Evolutionary conservation across 2,797 vertebrate species (phyloP).

Genomic region (Monodelphis domestica): DNA sequence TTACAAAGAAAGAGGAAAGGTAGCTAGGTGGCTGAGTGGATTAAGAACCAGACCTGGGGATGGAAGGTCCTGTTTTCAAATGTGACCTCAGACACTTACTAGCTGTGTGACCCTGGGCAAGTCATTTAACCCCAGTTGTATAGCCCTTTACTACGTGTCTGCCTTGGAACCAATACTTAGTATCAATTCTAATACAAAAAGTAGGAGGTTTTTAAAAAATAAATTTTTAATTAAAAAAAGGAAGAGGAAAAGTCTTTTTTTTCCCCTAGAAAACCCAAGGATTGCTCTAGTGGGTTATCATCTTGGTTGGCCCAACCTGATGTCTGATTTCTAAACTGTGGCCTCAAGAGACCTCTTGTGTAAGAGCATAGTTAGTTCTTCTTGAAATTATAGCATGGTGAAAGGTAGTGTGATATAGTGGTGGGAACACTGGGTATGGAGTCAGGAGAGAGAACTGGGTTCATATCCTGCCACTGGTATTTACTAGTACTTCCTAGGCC

Average conservation of each 20-base stretch:
- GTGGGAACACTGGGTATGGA: neutral
- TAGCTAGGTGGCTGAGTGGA: too few relatives aligned
- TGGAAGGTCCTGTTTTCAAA: too few relatives aligned
- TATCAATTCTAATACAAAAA: too few relatives aligned
- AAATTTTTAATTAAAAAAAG: too few relatives aligned
- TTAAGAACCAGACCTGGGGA: too few relatives aligned
- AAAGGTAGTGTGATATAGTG: neutral
- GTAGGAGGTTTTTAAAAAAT: too few relatives aligned
- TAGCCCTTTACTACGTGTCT: too few relatives aligned
- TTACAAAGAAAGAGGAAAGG: neutral
- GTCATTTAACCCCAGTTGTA: too few relatives aligned
- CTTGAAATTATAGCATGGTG: neutral
- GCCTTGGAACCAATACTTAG: too few relatives aligned
- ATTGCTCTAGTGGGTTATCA: neutral
- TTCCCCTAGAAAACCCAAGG: neutral
- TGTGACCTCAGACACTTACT: too few relatives aligned
- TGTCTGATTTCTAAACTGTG: neutral
- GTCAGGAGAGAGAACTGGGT: neutral
- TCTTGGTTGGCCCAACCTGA: neutral
- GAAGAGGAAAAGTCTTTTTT: neutral
- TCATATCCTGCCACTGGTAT: neutral
- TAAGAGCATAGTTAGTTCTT: neutral
- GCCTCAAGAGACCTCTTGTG: neutral
- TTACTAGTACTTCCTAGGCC: neutral
- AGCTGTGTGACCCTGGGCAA: too few relatives aligned